Evolutionary conservation across 1,140 invertebrate species (phyloP).

Genomic region (Triops longicaudatus): DNA sequence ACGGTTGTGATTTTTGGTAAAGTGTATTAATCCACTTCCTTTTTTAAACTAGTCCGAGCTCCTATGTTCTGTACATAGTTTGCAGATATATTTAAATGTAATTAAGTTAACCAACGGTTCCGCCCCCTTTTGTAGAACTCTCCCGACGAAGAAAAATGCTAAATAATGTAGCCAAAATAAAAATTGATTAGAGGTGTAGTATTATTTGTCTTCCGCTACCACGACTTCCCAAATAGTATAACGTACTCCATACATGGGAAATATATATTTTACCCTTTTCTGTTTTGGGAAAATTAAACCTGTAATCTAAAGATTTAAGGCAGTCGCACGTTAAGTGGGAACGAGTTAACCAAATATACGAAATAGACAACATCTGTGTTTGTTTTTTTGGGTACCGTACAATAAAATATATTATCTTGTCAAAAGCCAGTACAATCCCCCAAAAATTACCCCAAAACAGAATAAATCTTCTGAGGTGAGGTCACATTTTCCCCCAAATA

Average conservation of each 20-base stretch:
- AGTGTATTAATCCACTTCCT: not conserved
- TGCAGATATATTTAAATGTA: not conserved
- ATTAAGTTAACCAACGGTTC: not conserved
- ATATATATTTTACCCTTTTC: too few relatives aligned
- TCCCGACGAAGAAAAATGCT: too few relatives aligned
- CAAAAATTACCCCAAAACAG: not conserved
- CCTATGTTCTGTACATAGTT: not conserved
- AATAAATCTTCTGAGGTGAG: not conserved
- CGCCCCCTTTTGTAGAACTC: too few relatives aligned
- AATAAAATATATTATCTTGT: conserved; percentile 14
- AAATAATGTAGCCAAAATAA: too few relatives aligned
- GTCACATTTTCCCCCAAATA: not conserved
- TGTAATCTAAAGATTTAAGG: too few relatives aligned
- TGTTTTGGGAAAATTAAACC: too few relatives aligned
- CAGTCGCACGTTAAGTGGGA: not conserved
- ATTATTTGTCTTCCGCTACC: too few relatives aligned
- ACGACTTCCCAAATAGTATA: too few relatives aligned
- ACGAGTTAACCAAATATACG: not conserved
- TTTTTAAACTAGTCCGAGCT: not conserved
- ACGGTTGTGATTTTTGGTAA: not conserved
- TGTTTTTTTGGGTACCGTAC: conserved; percentile 1
- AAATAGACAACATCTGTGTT: not conserved
- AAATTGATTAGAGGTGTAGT: too few relatives aligned
- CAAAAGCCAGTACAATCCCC: not conserved
- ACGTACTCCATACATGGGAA: too few relatives aligned